Evolutionary conservation across 2,797 vertebrate genomes (phyloP).

Genomic region (Acropternis orthonyx): DNA sequence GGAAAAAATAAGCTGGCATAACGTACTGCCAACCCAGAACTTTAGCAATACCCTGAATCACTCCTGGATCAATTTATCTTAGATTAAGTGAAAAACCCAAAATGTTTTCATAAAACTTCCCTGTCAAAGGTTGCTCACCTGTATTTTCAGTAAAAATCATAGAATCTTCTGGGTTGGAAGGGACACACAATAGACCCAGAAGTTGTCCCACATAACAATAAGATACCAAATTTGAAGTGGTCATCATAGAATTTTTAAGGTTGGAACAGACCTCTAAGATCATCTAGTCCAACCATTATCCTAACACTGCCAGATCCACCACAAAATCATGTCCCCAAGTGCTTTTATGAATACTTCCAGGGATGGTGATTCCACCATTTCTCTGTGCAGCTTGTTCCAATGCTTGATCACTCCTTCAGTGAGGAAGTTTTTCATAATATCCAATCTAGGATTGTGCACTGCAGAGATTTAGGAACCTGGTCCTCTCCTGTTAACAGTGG

Average conservation of each 20-base stretch:
- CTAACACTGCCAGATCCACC: background rate
- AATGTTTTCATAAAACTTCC: background rate
- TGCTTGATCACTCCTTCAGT: fast-evolving
- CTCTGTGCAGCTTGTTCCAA: background rate
- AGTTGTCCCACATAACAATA: background rate
- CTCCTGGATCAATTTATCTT: background rate
- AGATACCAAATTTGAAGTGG: fast-evolving
- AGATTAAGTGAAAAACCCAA: background rate
- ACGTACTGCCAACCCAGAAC: background rate
- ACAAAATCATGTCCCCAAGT: background rate
- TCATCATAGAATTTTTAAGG: background rate
- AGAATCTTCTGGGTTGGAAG: background rate
- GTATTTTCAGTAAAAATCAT: background rate
- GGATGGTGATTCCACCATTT: background rate
- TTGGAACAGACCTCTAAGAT: background rate
- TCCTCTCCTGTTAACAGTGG: background rate
- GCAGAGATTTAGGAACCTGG: background rate
- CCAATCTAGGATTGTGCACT: fast-evolving
- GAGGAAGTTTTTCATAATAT: background rate
- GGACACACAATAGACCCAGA: background rate
- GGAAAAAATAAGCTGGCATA: background rate
- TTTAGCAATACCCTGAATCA: background rate
- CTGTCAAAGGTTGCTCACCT: background rate
- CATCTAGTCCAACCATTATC: background rate
- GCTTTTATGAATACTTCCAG: background rate